Conservation (phyloP, 2,888 invertebrate genomes). For the Thalpophila matura region DNA sequence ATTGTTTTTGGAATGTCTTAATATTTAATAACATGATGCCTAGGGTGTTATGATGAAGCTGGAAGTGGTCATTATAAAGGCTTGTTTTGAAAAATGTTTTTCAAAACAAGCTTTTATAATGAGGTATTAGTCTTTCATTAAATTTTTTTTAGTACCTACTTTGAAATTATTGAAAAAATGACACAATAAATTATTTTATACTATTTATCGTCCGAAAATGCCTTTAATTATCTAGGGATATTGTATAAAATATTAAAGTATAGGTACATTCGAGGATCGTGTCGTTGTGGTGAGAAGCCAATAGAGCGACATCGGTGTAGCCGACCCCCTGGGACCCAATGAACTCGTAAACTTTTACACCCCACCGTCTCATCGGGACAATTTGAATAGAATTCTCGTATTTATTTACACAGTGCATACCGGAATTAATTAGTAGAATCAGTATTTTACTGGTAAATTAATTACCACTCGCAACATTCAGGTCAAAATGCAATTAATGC, state of each 20-base stretch:
- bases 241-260: constrained; percentile 25
- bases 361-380: constrained; percentile 40
- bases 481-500: neutral
- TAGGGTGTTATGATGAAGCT: too few relatives aligned
- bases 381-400: constrained; percentile 47
- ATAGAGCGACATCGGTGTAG: constrained; percentile 24
- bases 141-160: too few relatives aligned
- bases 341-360: constrained; percentile 65
- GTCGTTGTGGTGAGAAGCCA: constrained; percentile 44
- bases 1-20: too few relatives aligned
- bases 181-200: too few relatives aligned
- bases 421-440: constrained; percentile 31
- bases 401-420: constrained; percentile 28
- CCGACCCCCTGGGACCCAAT: constrained; percentile 48
- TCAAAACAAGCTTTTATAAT: too few relatives aligned
- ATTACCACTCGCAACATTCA: constrained; percentile 19
- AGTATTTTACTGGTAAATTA: constrained; percentile 40
- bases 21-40: too few relatives aligned
- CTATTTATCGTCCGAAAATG: too few relatives aligned
- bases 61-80: too few relatives aligned
- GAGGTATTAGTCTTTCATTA: too few relatives aligned
- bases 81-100: too few relatives aligned
- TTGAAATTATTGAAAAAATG: too few relatives aligned
- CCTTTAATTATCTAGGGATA: neutral
- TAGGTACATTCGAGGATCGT: constrained; percentile 26